A percentile compares a stretch with the other conserved stretches of the same genome.
Evolutionary conservation across 2,113 vertebrate species (phyloP).

Genomic region (Mustela lutreola): DNA sequence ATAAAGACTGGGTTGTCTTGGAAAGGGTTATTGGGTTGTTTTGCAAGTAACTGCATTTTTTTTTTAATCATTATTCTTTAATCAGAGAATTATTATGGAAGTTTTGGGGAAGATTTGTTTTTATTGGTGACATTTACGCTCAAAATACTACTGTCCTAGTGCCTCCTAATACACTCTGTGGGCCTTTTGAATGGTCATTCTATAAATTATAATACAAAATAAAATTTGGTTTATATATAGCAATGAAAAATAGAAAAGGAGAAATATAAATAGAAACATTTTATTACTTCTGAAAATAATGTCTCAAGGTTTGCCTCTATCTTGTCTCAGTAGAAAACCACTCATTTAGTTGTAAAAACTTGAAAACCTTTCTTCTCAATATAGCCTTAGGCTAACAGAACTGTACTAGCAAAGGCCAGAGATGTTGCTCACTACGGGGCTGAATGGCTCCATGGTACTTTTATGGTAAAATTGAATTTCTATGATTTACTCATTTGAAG

Average conservation of each 20-base stretch:
- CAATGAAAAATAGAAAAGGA: background rate
- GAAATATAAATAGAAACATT: background rate
- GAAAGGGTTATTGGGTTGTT: background rate
- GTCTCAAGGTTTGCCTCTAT: background rate
- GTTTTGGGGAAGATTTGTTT: background rate
- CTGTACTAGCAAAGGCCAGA: background rate
- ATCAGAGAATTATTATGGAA: background rate
- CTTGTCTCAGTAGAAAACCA: background rate
- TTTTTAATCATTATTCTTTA: background rate
- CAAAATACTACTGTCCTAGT: background rate
- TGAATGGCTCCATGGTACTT: background rate
- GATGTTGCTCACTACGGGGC: background rate
- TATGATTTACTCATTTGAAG: constrained; percentile 49
- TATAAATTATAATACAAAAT: background rate
- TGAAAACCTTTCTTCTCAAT: background rate
- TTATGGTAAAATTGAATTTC: constrained; percentile 8
- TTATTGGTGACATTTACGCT: background rate
- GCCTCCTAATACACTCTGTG: background rate
- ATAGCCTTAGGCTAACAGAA: background rate
- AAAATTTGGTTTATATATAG: background rate
- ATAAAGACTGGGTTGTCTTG: background rate
- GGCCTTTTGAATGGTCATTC: background rate
- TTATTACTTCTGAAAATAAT: background rate
- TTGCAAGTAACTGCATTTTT: background rate
- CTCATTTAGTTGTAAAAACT: background rate